Conservation (phyloP, 30 jellyfish, hydroid and myxozoan species). For the Turritopsis dohrnii region DNA sequence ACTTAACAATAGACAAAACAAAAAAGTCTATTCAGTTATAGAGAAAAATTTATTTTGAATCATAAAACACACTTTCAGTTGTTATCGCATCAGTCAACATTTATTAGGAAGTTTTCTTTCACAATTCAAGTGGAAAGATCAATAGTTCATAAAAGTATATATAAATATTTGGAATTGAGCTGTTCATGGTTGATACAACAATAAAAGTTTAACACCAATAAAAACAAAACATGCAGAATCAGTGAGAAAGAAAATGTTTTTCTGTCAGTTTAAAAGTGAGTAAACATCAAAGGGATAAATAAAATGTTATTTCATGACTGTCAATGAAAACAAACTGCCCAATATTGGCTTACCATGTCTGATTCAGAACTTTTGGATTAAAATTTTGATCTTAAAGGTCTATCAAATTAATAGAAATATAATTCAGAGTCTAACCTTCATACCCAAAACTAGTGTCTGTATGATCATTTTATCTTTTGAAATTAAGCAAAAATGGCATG, state of each 20-base stretch:
- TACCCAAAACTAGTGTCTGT: too few relatives aligned
- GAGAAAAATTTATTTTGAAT: neutral
- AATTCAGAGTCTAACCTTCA: too few relatives aligned
- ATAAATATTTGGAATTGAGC: neutral
- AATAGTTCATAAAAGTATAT: neutral
- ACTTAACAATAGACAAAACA: neutral
- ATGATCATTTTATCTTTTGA: too few relatives aligned
- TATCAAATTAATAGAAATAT: too few relatives aligned
- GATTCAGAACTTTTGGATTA: too few relatives aligned
- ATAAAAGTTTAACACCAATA: neutral
- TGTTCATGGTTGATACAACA: neutral
- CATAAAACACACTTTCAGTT: neutral
- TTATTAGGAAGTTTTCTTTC: neutral
- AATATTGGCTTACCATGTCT: too few relatives aligned
- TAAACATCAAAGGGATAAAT: neutral
- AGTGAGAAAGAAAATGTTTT: slow-evolving; percentile 6
- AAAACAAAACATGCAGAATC: neutral
- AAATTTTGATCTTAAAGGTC: too few relatives aligned
- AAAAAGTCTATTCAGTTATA: neutral
- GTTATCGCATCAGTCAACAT: neutral
- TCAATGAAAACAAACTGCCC: neutral
- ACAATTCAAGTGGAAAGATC: neutral
- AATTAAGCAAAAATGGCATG: too few relatives aligned
- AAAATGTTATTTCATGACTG: neutral
- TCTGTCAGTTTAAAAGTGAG: neutral